phyloP scores from a whole-genome alignment of 2,113 vertebrate species.

The Blennius ocellaris region DNA sequence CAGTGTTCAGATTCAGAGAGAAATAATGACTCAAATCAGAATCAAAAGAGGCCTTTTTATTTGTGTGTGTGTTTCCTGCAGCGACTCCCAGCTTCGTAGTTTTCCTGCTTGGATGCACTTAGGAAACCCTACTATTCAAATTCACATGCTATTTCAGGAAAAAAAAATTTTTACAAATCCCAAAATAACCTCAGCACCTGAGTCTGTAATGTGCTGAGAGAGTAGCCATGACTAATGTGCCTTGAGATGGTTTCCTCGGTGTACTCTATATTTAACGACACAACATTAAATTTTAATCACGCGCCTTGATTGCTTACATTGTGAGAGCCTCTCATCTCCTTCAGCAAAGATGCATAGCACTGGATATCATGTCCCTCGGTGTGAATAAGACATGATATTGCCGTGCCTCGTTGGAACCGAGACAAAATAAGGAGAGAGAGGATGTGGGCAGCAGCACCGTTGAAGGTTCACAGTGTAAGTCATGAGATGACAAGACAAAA shows the following conservation, averaged over 20 bases:
- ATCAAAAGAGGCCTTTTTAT: background rate
- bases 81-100: background rate
- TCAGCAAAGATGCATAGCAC: constrained; percentile 52
- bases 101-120: background rate
- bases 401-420: constrained; percentile 48
- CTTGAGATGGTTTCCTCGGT: constrained; percentile 38
- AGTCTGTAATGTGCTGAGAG: constrained; percentile 1
- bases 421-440: constrained; percentile 24
- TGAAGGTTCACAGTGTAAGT: constrained; percentile 20
- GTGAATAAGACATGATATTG: constrained; percentile 70
- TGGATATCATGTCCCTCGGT: constrained; percentile 50
- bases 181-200: background rate
- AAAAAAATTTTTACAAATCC: background rate
- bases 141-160: background rate
- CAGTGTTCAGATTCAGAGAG: background rate
- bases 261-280: constrained; percentile 66
- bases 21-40: background rate
- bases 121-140: background rate
- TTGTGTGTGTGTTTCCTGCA: background rate
- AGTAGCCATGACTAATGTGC: constrained; percentile 17
- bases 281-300: constrained; percentile 69
- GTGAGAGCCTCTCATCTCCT: constrained; percentile 57
- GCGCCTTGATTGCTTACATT: constrained; percentile 69
- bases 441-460: constrained; percentile 30
- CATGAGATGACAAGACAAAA: constrained; percentile 15